Percentiles rank a stretch among this genome's conserved stretches.
Conservation (phyloP, 2,888 invertebrate genomes). For the Druceiella hillmani region DNA sequence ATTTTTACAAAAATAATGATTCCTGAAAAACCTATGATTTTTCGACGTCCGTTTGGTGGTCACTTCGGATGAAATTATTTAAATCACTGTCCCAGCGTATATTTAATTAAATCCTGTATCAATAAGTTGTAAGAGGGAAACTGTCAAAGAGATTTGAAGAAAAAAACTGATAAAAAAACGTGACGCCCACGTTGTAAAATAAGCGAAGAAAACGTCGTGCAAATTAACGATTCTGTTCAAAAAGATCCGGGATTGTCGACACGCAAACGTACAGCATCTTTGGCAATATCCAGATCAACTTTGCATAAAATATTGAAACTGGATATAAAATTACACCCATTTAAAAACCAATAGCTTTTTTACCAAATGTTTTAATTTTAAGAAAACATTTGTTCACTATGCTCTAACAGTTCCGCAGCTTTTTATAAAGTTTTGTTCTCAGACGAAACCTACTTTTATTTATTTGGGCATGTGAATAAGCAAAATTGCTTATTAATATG, state of each 20-base stretch:
- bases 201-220: background rate
- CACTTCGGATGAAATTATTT: background rate
- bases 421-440: too few species aligned
- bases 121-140: too few species aligned
- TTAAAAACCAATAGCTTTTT: too few species aligned
- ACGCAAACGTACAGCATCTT: background rate
- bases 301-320: background rate
- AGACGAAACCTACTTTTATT: too few species aligned
- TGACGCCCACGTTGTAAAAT: background rate
- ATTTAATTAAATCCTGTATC: background rate
- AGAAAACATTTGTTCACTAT: too few species aligned
- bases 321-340: background rate
- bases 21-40: too few species aligned
- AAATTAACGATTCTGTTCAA: background rate
- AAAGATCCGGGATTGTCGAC: background rate
- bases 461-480: too few species aligned
- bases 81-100: background rate
- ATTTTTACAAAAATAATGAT: background rate
- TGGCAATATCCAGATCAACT: slow-evolving; percentile 1
- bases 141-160: background rate
- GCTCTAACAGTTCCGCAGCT: too few species aligned
- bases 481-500: too few species aligned
- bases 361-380: too few species aligned
- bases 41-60: background rate
- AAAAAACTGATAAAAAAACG: background rate